Evolutionary conservation across 2,797 vertebrate genomes (phyloP), one percentile per base, ranked within the genome.

Genomic region (Dendrocincla tyrannina): DNA sequence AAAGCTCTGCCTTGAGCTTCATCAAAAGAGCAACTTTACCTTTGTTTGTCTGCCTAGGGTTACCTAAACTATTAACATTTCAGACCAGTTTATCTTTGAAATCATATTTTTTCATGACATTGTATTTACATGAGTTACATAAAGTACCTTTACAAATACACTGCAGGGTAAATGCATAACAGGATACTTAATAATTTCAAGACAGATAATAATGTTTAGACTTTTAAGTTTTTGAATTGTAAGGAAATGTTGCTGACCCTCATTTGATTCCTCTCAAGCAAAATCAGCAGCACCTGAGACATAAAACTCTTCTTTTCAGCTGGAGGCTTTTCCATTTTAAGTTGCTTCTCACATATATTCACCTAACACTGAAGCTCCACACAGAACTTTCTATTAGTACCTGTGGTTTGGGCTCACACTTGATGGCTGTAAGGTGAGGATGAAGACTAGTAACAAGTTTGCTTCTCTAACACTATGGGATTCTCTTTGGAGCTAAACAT

Each of bases 301-400:
- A 22, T 4, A 69, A 76, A 62, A 39, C 4, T 68, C 7, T 5
- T 37, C 9, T 11, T 62, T 93, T 62, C 47, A 66, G 13, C 20
- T 85, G 37, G 23, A 88, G 7, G 7, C 8, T 15, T 70, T 27
- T 39, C 18, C 22, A 16, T 20, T 35, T 32, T 1, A 63, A 42
- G 30, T 19, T 1, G 0, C 35, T 85, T 67, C 17, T 59, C 27
- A 42, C 10, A 37, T 7, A 53, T 11, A 20, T 3, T 58, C 46
- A 66, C 33, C 5, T 5, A 55, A 30, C 2, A 1, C 0, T 50
- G 41, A 47, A 13, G 9, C 25, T 49, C 33, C 28, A 30, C 20
- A 18, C 20, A 58, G 28, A 8, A 27, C 42, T 53, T 44, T 7
- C 18, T 25, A 9, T 22, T 30, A 39, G n/a, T 28, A 30, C n/a